A percentile compares a stretch with the other conserved stretches of the same genome.
These are phyloP conservation scores for Drosophila affinis DNA, from an alignment of 2,888 invertebrate species.

Conservation along the genomic window DNA sequence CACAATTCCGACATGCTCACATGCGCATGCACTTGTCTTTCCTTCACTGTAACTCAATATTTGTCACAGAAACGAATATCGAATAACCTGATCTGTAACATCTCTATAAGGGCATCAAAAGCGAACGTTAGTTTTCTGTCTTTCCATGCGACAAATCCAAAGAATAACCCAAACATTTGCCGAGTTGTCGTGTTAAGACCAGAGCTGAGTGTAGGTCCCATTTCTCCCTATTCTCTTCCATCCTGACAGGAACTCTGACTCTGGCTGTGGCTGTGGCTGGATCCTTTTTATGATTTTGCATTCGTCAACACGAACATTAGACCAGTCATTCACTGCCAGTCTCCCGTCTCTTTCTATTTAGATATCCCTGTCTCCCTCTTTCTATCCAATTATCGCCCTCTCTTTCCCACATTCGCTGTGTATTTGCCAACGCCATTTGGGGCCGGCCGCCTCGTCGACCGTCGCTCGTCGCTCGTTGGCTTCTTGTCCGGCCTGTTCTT, in stretches of 20 bases:
- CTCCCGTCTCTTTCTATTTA: neutral
- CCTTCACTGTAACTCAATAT: too few relatives aligned
- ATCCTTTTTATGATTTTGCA: constrained; percentile 61
- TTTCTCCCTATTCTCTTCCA: neutral
- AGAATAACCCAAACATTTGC: constrained; percentile 65
- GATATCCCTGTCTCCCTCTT: neutral
- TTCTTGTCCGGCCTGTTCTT: constrained; percentile 20
- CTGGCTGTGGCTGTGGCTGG: neutral
- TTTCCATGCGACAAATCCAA: too few relatives aligned
- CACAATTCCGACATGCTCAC: too few relatives aligned
- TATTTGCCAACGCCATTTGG: constrained; percentile 40
- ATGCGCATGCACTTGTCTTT: too few relatives aligned
- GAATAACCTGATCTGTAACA: too few relatives aligned
- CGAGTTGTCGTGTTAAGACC: constrained; percentile 62
- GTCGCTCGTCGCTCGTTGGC: constrained; percentile 22
- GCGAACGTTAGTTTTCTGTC: too few relatives aligned
- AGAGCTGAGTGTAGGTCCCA: neutral
- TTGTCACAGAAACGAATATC: too few relatives aligned
- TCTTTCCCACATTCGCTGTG: constrained; percentile 35
- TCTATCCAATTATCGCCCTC: neutral
- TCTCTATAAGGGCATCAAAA: too few relatives aligned
- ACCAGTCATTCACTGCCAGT: constrained; percentile 28
- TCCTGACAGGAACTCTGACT: neutral
- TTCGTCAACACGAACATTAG: constrained; percentile 70
- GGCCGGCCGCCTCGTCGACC: constrained; percentile 2